Percentiles rank a stretch among this genome's conserved stretches.
Conservation (phyloP, 2,113 vertebrate species). For the Trogon melanurus region DNA sequence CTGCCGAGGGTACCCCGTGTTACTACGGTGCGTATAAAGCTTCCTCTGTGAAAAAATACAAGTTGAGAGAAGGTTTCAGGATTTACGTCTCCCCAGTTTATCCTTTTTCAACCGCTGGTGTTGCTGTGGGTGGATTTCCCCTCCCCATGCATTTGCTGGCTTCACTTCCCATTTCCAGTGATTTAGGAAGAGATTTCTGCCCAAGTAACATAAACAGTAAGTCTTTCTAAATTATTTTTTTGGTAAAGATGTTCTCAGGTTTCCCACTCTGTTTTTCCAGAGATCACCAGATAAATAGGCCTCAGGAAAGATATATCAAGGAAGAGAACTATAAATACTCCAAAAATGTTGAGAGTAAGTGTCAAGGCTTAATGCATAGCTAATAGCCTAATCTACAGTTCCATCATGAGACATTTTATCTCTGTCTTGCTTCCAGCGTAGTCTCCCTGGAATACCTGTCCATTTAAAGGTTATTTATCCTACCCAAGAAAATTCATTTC, state of each 20-base stretch:
- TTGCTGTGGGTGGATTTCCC: neutral
- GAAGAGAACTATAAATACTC: neutral
- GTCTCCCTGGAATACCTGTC: neutral
- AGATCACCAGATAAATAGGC: neutral
- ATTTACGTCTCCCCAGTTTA: neutral
- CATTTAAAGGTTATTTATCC: neutral
- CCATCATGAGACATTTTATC: neutral
- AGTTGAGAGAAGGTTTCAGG: neutral
- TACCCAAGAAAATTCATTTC: neutral
- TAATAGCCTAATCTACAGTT: neutral
- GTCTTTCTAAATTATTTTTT: neutral
- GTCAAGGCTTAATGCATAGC: slow-evolving; percentile 3
- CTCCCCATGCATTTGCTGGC: neutral
- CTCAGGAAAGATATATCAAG: neutral
- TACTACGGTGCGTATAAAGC: neutral
- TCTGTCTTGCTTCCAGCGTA: neutral
- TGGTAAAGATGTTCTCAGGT: neutral
- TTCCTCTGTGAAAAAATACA: neutral
- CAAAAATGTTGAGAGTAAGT: neutral
- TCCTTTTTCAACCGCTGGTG: neutral
- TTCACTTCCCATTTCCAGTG: neutral
- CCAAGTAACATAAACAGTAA: neutral
- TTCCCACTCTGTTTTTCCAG: slow-evolving; percentile 11
- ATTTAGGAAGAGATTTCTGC: neutral
- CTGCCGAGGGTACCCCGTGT: neutral